phyloP scores from a whole-genome alignment of 2,113 vertebrate genomes.

The Calidris pygmaea region DNA sequence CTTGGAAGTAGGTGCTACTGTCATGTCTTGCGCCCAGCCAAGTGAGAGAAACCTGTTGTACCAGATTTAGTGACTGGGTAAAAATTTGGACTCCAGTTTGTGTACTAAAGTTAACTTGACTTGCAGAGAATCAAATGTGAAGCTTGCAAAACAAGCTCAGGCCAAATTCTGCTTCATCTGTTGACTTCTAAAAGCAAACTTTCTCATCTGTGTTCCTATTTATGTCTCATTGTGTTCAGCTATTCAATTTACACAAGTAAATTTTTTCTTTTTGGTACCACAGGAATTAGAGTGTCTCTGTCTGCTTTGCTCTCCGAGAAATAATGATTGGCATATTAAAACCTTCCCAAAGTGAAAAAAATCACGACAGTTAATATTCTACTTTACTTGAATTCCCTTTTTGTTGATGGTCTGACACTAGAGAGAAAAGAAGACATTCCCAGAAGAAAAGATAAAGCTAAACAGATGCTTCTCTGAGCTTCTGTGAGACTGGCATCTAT shows the following conservation, averaged over 20 bases:
- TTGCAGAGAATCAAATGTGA: neutral
- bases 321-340: conserved; percentile 11
- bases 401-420: neutral
- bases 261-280: neutral
- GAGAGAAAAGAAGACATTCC: neutral
- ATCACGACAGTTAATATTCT: neutral
- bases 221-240: neutral
- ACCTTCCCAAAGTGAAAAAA: conserved; percentile 46
- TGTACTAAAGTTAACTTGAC: neutral
- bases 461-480: conserved; percentile 52
- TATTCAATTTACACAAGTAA: neutral
- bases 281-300: neutral
- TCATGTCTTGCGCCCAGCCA: neutral
- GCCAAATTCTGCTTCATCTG: neutral
- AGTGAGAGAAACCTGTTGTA: neutral
- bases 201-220: neutral
- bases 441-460: neutral
- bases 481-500: neutral
- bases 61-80: neutral
- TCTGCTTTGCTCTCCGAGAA: neutral
- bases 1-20: neutral
- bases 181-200: neutral
- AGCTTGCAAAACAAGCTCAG: neutral
- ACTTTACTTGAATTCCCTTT: conserved; percentile 30
- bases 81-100: neutral